Evolutionary conservation across 2,888 invertebrate genomes (phyloP), one percentile per base, ranked within the genome.

Genomic region (Andrena camellia): DNA sequence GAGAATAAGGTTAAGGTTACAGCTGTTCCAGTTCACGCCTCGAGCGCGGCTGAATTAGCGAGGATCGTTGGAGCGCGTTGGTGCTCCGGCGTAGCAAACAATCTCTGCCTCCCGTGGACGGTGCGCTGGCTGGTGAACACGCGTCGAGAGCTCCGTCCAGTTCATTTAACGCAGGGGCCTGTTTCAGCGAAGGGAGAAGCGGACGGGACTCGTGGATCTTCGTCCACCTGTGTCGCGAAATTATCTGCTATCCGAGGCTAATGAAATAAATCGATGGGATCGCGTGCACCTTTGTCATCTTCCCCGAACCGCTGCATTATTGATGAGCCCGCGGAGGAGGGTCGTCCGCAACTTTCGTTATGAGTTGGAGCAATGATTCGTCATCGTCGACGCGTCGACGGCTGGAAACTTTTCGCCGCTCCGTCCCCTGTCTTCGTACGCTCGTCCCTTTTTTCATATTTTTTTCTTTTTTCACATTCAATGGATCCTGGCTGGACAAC

Each of bases 1-100:
- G 63, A 48, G 80, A 83, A 83, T 83, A 80, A 75, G 83, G 83
- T 83, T 80, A 83, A 80, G 80, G 83, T 80, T 80, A 76, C 80
- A 71, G 71, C 70, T 68, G 76, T 76, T 76, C 68, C 76, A 76
- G 75, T 80, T 83, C 71, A 3, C 67, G 70, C 80, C 48, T 64
- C 74, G 67, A 23, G 60, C 71, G 50, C 17, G 66, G 75, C 52
- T 48, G 71, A 83, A 81, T 83, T 83, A 77, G 68, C 70, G 76
- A 10, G 60, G 50, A 69, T 83, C 72, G 75, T 72, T 73, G 71
- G 73, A 8, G 59, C 69, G 76, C 6, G 42, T 17, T 42, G 42
- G 42, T 42, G 42, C 42, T 17, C 42, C 42, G 42, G 17, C 42
- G 42, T 42, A 42, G 42, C 42, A 42, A 42, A 42, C 17, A 42